phyloP scores from a whole-genome alignment of 2,797 vertebrate genomes.

The Otolemur crassicaudatus region DNA sequence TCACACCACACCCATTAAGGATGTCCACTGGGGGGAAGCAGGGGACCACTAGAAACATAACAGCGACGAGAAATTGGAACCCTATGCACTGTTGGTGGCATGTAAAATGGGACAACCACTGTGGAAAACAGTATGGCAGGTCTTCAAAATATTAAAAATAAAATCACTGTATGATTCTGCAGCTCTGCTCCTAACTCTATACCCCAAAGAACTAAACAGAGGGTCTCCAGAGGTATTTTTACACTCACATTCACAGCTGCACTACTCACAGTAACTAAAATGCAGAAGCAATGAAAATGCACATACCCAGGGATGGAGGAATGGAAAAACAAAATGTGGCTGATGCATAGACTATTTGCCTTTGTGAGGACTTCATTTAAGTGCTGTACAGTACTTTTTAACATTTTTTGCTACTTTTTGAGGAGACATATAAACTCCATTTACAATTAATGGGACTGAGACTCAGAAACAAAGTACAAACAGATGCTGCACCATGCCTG shows the following conservation, averaged over 20 bases:
- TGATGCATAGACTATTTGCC: neutral
- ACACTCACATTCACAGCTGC: neutral
- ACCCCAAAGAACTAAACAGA: neutral
- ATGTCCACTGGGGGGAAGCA: neutral
- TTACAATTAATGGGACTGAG: neutral
- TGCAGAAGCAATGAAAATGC: neutral
- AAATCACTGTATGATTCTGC: neutral
- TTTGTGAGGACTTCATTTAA: slow-evolving; percentile 18
- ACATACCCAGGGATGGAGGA: neutral
- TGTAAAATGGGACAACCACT: neutral
- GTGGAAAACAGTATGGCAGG: neutral
- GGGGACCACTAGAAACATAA: neutral
- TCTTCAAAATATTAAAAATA: slow-evolving; percentile 30
- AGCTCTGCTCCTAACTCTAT: neutral
- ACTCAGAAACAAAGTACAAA: neutral
- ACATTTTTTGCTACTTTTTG: neutral
- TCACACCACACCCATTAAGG: neutral
- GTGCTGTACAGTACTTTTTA: neutral
- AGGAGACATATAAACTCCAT: neutral
- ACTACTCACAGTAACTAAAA: neutral
- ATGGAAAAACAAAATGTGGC: neutral
- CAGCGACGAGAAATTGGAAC: neutral
- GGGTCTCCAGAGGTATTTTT: neutral
- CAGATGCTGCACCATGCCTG: neutral
- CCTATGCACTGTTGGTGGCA: neutral